phyloP scores from a whole-genome alignment of 2,888 invertebrate genomes.

The Automeris io region DNA sequence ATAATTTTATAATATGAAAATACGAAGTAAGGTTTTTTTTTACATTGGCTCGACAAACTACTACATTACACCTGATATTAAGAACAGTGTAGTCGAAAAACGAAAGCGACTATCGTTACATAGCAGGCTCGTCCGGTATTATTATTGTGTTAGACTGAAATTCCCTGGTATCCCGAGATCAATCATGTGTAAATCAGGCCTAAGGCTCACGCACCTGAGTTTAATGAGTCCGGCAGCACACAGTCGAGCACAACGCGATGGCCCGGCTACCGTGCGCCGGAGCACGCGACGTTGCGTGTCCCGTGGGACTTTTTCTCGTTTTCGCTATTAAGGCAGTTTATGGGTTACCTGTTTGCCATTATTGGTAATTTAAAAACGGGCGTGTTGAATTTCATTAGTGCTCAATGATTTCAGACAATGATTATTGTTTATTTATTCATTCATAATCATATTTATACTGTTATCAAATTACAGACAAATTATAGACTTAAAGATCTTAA shows the following conservation, averaged over 20 bases:
- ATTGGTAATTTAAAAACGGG: conserved; percentile 12
- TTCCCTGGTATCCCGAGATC: conserved; percentile 1
- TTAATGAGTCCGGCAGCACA: conserved; percentile 22
- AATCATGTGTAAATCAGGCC: conserved; percentile 3
- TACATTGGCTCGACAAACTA: too few relatives aligned
- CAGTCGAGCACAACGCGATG: conserved; percentile 18
- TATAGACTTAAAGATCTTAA: too few relatives aligned
- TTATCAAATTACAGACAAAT: too few relatives aligned
- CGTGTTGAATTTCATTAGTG: neutral
- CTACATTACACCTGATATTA: too few relatives aligned
- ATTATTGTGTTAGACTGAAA: conserved; percentile 1
- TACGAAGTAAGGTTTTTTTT: too few relatives aligned
- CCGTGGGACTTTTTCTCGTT: conserved; percentile 28
- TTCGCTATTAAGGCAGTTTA: conserved; percentile 26
- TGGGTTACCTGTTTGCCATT: conserved; percentile 14
- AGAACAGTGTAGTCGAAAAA: too few relatives aligned
- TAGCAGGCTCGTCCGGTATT: too few relatives aligned
- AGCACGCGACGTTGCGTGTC: conserved; percentile 70
- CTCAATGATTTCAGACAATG: neutral
- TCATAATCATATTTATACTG: too few relatives aligned
- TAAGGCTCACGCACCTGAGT: conserved; percentile 13
- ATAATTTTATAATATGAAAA: too few relatives aligned
- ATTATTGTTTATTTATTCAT: too few relatives aligned
- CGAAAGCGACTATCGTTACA: too few relatives aligned
- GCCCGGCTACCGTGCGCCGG: conserved; percentile 39